These are phyloP conservation scores for Aegithalos caudatus DNA, from an alignment of 2,113 vertebrate species.

Conservation along the genomic window DNA sequence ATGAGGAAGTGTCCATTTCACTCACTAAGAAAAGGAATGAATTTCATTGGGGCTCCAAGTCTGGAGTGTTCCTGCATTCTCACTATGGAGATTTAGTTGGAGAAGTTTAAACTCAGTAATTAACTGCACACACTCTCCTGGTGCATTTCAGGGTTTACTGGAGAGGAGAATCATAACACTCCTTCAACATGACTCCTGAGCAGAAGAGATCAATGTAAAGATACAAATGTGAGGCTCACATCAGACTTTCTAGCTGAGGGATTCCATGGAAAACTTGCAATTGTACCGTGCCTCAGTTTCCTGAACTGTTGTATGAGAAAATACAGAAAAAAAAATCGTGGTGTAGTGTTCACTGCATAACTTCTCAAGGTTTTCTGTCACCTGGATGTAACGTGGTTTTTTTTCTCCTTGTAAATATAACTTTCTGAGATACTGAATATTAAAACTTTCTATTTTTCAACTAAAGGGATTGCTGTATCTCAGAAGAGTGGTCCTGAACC, in stretches of 20 bases:
- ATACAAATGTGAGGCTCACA: rapidly evolving
- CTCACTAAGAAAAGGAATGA: background rate
- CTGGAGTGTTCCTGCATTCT: background rate
- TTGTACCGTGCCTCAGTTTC: background rate
- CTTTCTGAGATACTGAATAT: background rate
- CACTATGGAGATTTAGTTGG: background rate
- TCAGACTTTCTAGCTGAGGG: background rate
- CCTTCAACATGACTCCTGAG: background rate
- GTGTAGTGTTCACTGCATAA: background rate
- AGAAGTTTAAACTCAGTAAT: background rate
- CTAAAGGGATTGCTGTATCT: background rate
- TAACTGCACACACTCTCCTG: background rate
- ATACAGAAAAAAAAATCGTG: background rate
- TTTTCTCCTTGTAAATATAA: background rate
- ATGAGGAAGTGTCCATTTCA: background rate
- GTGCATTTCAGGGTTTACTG: background rate
- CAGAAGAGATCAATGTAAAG: background rate
- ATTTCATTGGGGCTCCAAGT: background rate
- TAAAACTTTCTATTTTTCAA: background rate
- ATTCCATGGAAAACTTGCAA: background rate
- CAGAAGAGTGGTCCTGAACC: background rate
- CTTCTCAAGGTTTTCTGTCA: background rate
- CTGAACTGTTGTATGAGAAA: background rate
- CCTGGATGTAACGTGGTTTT: background rate
- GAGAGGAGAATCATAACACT: background rate